These are phyloP conservation scores for Sminthopsis crassicaudata DNA, from an alignment of 2,113 vertebrate species.

Conservation along the genomic window DNA sequence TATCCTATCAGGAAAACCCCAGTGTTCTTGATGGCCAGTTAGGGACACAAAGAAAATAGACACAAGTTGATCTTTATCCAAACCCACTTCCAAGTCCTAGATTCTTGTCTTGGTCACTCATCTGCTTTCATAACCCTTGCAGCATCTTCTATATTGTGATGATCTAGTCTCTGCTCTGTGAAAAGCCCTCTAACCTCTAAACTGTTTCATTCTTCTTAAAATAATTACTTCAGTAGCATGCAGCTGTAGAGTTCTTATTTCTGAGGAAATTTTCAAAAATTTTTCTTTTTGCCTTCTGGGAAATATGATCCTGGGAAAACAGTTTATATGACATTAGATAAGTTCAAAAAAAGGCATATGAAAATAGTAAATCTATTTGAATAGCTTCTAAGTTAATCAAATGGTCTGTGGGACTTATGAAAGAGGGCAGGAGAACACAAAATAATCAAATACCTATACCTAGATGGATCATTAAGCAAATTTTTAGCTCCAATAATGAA, in stretches of 20 bases:
- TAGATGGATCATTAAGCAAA: background rate
- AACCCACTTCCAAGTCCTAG: background rate
- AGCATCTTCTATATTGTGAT: background rate
- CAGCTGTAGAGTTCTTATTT: background rate
- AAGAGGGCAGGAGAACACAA: background rate
- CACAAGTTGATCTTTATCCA: background rate
- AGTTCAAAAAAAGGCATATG: background rate
- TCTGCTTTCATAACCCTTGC: background rate
- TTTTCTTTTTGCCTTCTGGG: background rate
- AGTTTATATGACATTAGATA: background rate
- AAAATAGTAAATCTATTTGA: slow-evolving; percentile 11
- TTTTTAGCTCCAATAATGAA: background rate
- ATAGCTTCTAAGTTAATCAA: background rate
- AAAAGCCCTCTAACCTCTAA: background rate
- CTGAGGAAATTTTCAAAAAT: background rate
- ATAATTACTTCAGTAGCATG: background rate
- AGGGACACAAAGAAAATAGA: slow-evolving; percentile 25
- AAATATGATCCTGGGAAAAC: background rate
- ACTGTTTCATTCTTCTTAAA: background rate
- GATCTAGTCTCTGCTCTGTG: background rate
- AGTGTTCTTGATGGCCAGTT: background rate
- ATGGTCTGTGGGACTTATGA: background rate
- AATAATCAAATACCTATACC: background rate
- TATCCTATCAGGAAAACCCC: background rate
- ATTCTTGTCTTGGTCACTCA: background rate